Conservation (phyloP, 2,113 vertebrate species). For the Caracal caracal region DNA sequence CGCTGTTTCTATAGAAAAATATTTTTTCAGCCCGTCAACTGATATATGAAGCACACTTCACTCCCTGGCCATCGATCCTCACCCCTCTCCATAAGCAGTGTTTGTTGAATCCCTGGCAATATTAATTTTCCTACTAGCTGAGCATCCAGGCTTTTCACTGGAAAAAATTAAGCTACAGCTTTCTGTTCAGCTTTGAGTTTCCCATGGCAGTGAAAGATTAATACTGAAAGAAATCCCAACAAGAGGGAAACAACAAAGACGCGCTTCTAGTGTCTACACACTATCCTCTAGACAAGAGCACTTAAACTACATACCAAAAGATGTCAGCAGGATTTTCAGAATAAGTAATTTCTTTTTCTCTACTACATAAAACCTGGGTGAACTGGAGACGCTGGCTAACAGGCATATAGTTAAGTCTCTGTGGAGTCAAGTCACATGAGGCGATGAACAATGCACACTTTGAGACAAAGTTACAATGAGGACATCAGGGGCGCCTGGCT, state of each 20-base stretch:
- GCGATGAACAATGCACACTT: background rate
- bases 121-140: background rate
- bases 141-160: background rate
- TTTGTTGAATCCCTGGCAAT: background rate
- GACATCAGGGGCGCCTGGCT: no score
- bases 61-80: background rate
- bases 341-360: background rate
- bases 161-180: background rate
- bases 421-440: background rate
- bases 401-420: background rate
- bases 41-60: background rate
- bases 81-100: background rate
- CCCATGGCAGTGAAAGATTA: background rate
- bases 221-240: background rate
- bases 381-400: background rate
- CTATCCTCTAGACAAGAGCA: background rate
- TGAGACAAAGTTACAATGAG: background rate
- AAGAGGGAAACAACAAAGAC: background rate
- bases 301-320: background rate
- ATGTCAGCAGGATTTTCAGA: background rate
- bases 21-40: background rate
- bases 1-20: background rate
- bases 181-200: background rate
- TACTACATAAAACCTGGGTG: background rate
- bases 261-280: background rate